phyloP scores from a whole-genome alignment of 1,140 invertebrate species.

The Trachelipus rathkii region DNA sequence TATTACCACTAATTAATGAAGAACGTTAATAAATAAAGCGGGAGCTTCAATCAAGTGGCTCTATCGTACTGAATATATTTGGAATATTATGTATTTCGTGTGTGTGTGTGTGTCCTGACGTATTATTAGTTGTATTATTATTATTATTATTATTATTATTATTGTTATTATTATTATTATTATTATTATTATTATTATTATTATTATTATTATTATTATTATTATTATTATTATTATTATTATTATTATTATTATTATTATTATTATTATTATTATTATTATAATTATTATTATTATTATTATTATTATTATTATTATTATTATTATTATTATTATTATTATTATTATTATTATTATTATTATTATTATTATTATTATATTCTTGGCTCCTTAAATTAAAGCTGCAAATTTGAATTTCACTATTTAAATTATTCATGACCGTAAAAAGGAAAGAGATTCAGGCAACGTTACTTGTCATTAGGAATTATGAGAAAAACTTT shows the following conservation, averaged over 20 bases:
- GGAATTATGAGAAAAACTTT: too few relatives aligned
- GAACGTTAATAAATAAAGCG: too few relatives aligned
- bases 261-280: conserved; percentile 29
- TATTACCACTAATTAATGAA: too few relatives aligned
- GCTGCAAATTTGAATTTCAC: too few relatives aligned
- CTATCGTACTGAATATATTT: too few relatives aligned
- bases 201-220: conserved; percentile 14
- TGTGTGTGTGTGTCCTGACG: too few relatives aligned
- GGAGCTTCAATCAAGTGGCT: too few relatives aligned
- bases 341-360: conserved; percentile 19
- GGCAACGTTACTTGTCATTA: too few relatives aligned
- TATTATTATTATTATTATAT: conserved; percentile 24
- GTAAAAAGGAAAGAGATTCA: too few relatives aligned
- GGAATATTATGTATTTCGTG: too few relatives aligned
- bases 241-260: conserved; percentile 19
- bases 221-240: conserved; percentile 12
- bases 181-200: conserved; percentile 6
- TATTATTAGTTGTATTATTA: background rate
- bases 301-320: conserved; percentile 29
- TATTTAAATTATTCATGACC: too few relatives aligned
- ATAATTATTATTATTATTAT: conserved; percentile 31
- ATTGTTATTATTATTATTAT: conserved; percentile 6
- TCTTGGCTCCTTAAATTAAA: background rate
- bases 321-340: background rate
- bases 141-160: conserved; percentile 2